Conservation (phyloP, 2,888 invertebrate genomes). For the Erebia ligea region DNA sequence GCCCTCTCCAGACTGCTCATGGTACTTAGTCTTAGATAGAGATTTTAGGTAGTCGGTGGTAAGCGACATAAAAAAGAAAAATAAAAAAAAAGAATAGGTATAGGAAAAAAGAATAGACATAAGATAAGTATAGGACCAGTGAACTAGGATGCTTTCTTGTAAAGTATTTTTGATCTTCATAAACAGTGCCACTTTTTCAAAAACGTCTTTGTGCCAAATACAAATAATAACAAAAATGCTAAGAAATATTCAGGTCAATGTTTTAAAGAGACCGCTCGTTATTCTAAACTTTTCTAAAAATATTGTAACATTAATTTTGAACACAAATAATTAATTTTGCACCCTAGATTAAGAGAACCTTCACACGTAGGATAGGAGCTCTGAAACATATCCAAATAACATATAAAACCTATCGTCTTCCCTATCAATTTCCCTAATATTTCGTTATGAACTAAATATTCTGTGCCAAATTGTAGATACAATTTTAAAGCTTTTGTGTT, state of each 20-base stretch:
- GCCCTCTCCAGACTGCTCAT: conserved; percentile 82
- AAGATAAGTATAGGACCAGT: conserved; percentile 76
- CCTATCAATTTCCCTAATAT: conserved; percentile 66
- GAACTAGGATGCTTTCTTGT: conserved; percentile 64
- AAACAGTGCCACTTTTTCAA: conserved; percentile 65
- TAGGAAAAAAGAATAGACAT: conserved; percentile 61
- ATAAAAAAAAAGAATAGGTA: conserved; percentile 68
- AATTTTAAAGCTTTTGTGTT: conserved; percentile 57
- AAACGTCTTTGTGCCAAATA: conserved; percentile 68
- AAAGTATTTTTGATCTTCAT: conserved; percentile 54
- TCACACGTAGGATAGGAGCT: conserved; percentile 64
- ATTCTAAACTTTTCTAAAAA: conserved; percentile 35
- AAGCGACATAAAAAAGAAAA: conserved; percentile 66
- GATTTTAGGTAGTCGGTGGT: conserved; percentile 73
- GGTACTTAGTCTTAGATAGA: conserved; percentile 75
- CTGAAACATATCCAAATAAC: conserved; percentile 73
- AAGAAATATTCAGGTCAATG: conserved; percentile 36
- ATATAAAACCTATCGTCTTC: conserved; percentile 74
- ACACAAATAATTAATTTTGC: conserved; percentile 74
- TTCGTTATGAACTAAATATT: conserved; percentile 61
- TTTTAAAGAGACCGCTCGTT: conserved; percentile 23
- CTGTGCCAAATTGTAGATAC: conserved; percentile 76
- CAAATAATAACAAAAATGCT: conserved; percentile 26
- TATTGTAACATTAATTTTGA: conserved; percentile 47
- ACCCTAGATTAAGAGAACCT: conserved; percentile 50